These are phyloP conservation scores for Glaucidium brasilianum DNA, from an alignment of 2,113 vertebrate genomes.

Conservation along the genomic window DNA sequence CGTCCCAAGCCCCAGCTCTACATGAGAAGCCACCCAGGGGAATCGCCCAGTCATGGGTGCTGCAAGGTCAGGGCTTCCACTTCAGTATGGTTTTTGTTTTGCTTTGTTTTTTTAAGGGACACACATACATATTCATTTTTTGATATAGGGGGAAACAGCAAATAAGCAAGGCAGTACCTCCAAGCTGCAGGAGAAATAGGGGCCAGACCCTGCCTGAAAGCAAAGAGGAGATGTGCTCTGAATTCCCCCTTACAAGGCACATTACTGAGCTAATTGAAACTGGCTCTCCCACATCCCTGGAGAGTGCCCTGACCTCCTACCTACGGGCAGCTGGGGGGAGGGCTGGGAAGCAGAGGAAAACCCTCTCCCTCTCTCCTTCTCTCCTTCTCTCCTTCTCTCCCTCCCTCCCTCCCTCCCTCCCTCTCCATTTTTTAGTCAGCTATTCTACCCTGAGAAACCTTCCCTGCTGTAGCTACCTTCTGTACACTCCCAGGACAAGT, in stretches of 20 bases:
- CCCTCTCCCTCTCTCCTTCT: background rate
- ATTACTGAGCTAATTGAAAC: slow-evolving; percentile 46
- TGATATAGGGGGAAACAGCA: background rate
- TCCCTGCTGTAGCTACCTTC: background rate
- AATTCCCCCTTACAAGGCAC: background rate
- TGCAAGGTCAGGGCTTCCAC: background rate
- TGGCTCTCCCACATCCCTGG: slow-evolving; percentile 30
- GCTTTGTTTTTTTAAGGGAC: background rate
- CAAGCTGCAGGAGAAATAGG: background rate
- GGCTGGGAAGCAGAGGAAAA: background rate
- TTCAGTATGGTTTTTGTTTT: background rate
- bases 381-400: background rate
- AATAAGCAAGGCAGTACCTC: background rate
- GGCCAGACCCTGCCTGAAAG: background rate
- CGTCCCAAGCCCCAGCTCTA: background rate
- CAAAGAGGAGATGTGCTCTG: background rate
- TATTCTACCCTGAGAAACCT: background rate
- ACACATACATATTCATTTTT: background rate
- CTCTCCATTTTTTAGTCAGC: background rate
- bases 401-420: background rate
- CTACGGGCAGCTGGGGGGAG: background rate
- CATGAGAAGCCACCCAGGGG: accelerated
- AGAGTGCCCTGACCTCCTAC: slow-evolving; percentile 40
- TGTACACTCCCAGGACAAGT: background rate
- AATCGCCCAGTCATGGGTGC: accelerated